Evolutionary conservation across 2,888 invertebrate genomes (phyloP), one percentile per base, ranked within the genome.

Genomic region (Phengaris arion): DNA sequence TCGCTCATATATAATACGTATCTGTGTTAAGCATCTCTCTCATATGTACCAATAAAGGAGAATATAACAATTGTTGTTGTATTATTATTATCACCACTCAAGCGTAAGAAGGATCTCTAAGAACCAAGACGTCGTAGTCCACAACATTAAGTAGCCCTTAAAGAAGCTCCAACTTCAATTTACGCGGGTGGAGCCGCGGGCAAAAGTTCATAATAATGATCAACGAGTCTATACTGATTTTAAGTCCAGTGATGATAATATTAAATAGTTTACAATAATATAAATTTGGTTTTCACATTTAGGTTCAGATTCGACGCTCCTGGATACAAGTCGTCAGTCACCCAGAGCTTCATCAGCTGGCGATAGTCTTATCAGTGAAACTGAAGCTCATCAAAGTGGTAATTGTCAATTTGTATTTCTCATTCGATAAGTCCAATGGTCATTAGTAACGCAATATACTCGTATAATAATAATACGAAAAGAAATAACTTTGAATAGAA

Each of bases 321-420:
- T 93, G 88, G 93, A 93, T 78, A 86, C 91, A 77, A 93, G 85
- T 81, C 89, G 92, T 79, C 92, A 92, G 79, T 93, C 93, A 59
- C 93, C 93, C 46, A 83, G 93, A 81, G 92, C 91, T 51, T 93
- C 93, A 2, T 93, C 93, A 59, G 93, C 90, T 76, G 93, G 93
- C 76, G 93, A 93, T 80, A 93, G 93, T 80, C 83, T 91, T 74
- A 87, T 88, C 78, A 93, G 93, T 78, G 93, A 93, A 85, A 93
- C 92, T 59, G 93, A 93, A 80, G 93, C 93, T 78, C 93, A 93
- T 79, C 93, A 93, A 82, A 93, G 93, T 85, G 93, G 93, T 93
- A 82, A 91, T 92, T 92, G 72, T 64, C 75, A 75, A 80, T 72
- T 75, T n/a, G 51, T 52, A 48, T 48, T 13, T 54, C 13, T 35